phyloP scores from a whole-genome alignment of 2,113 vertebrate genomes.

The Chlamydotis undulata region DNA sequence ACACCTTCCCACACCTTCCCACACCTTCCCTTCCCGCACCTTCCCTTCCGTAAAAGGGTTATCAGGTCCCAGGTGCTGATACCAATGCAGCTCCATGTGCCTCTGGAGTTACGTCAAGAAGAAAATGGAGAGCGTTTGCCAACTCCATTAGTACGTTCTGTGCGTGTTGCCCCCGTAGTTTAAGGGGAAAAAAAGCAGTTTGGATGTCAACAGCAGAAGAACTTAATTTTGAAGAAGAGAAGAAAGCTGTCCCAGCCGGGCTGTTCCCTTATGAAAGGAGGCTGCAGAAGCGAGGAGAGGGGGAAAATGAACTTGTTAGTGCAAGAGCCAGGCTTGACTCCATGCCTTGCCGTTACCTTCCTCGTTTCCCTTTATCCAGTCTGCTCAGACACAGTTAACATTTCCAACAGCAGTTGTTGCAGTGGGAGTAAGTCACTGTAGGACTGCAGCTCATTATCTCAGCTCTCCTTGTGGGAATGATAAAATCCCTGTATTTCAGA shows the following conservation, averaged over 20 bases:
- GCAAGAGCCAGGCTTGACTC: neutral
- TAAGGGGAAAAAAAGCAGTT: neutral
- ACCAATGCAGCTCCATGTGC: neutral
- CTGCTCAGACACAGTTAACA: neutral
- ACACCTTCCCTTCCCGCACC: neutral
- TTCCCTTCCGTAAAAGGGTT: neutral
- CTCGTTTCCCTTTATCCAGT: neutral
- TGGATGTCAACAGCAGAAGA: neutral
- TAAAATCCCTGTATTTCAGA: neutral
- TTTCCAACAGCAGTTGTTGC: neutral
- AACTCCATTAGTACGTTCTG: neutral
- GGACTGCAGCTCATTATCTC: neutral
- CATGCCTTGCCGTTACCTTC: neutral
- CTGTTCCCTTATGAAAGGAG: neutral
- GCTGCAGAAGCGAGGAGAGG: neutral
- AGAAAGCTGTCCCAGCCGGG: neutral
- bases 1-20: too few relatives aligned
- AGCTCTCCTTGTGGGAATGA: neutral
- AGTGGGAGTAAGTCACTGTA: neutral
- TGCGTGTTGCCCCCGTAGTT: neutral
- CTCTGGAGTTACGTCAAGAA: neutral
- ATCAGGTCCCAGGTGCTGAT: neutral
- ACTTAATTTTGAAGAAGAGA: neutral
- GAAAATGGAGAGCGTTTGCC: neutral
- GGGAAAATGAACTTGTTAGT: neutral